phyloP scores from a whole-genome alignment of 1,140 invertebrate species.

The Drosophila punjabiensis region DNA sequence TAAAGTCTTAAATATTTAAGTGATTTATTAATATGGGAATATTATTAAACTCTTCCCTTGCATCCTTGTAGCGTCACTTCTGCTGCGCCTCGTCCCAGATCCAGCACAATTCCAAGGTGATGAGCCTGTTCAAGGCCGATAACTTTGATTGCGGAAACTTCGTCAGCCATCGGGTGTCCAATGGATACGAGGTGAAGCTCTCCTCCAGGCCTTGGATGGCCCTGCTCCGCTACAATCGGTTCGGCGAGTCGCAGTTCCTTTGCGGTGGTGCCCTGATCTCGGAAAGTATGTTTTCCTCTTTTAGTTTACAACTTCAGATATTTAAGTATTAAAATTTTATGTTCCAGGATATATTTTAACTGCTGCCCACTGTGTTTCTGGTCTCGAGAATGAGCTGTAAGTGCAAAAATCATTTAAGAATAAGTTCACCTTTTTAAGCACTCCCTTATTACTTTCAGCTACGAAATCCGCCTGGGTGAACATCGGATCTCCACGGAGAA shows the following conservation, averaged over 20 bases:
- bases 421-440: not conserved
- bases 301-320: fast-evolving
- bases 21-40: not conserved
- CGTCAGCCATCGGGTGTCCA: conserved; percentile 74
- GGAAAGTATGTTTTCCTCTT: conserved; percentile 47
- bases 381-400: conserved; percentile 65
- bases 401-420: conserved; percentile 22
- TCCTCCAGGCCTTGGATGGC: conserved; percentile 87
- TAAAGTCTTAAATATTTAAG: not conserved
- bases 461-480: conserved; percentile 88
- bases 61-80: conserved; percentile 55
- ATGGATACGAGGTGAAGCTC: conserved; percentile 85
- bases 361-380: conserved; percentile 87
- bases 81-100: conserved; percentile 60
- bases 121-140: conserved; percentile 51
- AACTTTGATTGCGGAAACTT: conserved; percentile 62
- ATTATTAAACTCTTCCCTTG: not conserved
- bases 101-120: conserved; percentile 72
- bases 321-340: not conserved
- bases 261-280: conserved; percentile 86
- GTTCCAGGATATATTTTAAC: conserved; percentile 86
- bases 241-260: conserved; percentile 50
- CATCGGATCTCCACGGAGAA: conserved; percentile 86
- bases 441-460: conserved; percentile 58
- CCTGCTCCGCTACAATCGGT: conserved; percentile 84